Evolutionary conservation across 1,140 invertebrate species (phyloP).

Genomic region (Fopius arisanus): DNA sequence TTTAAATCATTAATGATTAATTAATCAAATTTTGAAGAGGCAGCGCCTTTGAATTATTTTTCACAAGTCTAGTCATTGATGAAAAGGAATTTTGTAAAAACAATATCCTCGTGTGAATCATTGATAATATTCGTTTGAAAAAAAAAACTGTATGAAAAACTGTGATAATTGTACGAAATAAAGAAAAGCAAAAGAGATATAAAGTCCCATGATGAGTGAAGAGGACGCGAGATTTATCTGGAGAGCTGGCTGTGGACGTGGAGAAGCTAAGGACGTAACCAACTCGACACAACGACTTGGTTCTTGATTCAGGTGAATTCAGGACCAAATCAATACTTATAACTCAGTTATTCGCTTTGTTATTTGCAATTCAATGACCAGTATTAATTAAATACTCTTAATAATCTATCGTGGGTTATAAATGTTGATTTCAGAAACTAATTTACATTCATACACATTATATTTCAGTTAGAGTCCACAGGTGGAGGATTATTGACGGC

Average conservation of each 20-base stretch:
- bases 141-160: conserved; percentile 9
- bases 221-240: conserved; percentile 40
- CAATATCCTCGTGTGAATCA: background rate
- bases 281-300: conserved; percentile 49
- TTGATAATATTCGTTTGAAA: conserved; percentile 9
- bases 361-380: background rate
- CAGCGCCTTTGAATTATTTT: background rate
- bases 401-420: conserved; percentile 39
- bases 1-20: background rate
- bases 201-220: conserved; percentile 46
- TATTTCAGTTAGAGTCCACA: conserved; percentile 11
- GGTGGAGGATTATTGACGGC: background rate
- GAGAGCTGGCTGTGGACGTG: conserved; percentile 42
- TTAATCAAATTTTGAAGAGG: background rate
- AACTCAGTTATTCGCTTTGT: conserved; percentile 31
- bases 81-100: background rate
- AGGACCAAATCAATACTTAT: conserved; percentile 64
- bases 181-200: conserved; percentile 39
- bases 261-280: conserved; percentile 28
- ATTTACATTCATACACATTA: conserved; percentile 39
- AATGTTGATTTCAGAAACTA: conserved; percentile 55
- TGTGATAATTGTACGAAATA: conserved; percentile 39
- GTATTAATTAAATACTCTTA: background rate
- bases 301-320: conserved; percentile 65
- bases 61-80: conserved; percentile 1